phyloP scores from a whole-genome alignment of 2,797 vertebrate genomes.

The Lithobates sylvaticus region DNA sequence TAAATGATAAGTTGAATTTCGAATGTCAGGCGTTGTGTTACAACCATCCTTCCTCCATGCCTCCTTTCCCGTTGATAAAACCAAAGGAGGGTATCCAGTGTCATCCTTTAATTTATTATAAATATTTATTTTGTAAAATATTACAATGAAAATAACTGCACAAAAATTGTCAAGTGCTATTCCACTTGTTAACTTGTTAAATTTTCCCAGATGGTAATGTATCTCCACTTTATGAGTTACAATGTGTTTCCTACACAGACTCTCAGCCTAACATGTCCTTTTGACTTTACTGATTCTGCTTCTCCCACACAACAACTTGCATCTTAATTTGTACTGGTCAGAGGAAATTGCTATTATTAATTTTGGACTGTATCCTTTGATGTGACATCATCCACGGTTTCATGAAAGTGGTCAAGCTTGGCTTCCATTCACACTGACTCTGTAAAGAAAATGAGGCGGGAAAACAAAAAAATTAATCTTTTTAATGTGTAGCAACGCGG shows the following conservation, averaged over 20 bases:
- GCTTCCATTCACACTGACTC: constrained; percentile 15
- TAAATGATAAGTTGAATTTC: too few relatives aligned
- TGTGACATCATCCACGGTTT: constrained; percentile 66
- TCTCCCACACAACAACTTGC: constrained; percentile 72
- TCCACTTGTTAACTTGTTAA: constrained; percentile 15
- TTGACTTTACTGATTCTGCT: constrained; percentile 66
- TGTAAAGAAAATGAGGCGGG: constrained; percentile 42
- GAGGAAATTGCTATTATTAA: constrained; percentile 76
- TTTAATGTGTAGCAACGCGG: constrained; percentile 18
- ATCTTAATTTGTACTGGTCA: constrained; percentile 67
- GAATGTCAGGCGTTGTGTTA: too few relatives aligned
- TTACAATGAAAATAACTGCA: background rate
- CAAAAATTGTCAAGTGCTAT: too few relatives aligned
- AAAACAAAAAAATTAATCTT: constrained; percentile 13
- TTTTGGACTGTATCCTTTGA: constrained; percentile 74
- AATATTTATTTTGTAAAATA: background rate
- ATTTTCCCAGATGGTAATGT: constrained; percentile 65
- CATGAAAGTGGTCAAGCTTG: constrained; percentile 63
- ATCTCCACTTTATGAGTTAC: constrained; percentile 66
- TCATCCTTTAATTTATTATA: too few relatives aligned
- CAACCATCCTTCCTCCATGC: too few relatives aligned
- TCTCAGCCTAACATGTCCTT: constrained; percentile 64
- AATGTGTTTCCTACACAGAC: constrained; percentile 66
- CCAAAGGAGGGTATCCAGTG: too few relatives aligned
- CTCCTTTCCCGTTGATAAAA: too few relatives aligned